Evolutionary conservation across 2,113 vertebrate genomes (phyloP).

Genomic region (Pteronura brasiliensis): DNA sequence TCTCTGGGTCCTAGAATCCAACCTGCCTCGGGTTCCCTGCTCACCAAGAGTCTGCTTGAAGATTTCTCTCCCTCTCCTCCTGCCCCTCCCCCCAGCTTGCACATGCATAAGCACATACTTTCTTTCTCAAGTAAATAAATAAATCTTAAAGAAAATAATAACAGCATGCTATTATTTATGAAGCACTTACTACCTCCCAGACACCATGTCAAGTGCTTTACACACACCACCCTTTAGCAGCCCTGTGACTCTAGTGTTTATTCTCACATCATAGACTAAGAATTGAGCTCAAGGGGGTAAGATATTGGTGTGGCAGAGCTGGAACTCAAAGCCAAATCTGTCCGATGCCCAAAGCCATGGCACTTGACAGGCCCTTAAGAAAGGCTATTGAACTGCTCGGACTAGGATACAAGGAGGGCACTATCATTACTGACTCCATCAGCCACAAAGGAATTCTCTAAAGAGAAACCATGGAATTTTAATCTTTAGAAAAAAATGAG

Average conservation of each 20-base stretch:
- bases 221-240: background rate
- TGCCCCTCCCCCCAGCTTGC: background rate
- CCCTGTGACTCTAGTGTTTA: background rate
- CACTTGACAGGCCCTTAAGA: background rate
- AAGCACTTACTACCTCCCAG: background rate
- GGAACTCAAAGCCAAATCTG: background rate
- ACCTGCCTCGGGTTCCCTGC: background rate
- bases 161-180: background rate
- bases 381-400: background rate
- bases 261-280: background rate
- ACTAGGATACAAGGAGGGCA: background rate
- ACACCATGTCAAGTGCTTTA: background rate
- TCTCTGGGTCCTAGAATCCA: background rate
- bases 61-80: background rate
- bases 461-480: slow-evolving; percentile 24
- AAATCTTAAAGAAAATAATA: background rate
- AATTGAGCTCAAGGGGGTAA: background rate
- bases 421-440: background rate
- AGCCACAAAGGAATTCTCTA: slow-evolving; percentile 2
- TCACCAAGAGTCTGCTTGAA: background rate
- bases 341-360: background rate
- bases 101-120: too few species aligned
- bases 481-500: slow-evolving; percentile 20
- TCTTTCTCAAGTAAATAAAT: background rate
- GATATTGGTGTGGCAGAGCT: background rate